Conservation (phyloP, 1,140 invertebrate species). For the Lepidurus couesii region DNA sequence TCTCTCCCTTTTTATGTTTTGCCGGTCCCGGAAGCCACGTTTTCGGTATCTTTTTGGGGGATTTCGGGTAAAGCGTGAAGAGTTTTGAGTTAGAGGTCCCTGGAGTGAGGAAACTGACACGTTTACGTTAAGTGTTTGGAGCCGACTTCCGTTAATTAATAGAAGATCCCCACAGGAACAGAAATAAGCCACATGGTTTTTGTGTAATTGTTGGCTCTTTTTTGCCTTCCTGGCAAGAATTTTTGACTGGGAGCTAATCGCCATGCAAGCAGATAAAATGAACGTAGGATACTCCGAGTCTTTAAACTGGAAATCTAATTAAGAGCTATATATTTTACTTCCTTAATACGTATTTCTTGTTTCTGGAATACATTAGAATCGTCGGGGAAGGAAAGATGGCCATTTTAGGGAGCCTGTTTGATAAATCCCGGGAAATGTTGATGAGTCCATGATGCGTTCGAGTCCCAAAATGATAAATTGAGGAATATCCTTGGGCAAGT, state of each 20-base stretch:
- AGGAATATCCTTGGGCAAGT: conserved; percentile 6
- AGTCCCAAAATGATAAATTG: neutral
- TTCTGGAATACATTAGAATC: too few relatives aligned
- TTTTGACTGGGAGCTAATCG: neutral
- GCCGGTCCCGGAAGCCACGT: neutral
- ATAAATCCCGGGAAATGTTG: neutral
- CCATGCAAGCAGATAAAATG: too few relatives aligned
- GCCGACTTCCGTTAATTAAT: conserved; percentile 12
- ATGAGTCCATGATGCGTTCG: neutral
- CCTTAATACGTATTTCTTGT: neutral
- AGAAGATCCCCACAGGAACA: neutral
- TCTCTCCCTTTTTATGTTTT: neutral
- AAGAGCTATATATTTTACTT: neutral
- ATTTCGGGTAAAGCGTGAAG: neutral
- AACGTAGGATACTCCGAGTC: too few relatives aligned
- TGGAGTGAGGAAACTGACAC: neutral
- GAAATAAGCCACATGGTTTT: too few relatives aligned
- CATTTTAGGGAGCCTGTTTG: conserved; percentile 3
- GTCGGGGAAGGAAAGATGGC: neutral
- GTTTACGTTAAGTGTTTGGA: neutral
- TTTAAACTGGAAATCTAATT: too few relatives aligned
- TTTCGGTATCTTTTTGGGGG: neutral
- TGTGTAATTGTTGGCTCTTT: too few relatives aligned
- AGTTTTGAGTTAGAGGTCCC: neutral
- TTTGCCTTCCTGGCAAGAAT: neutral